These are phyloP conservation scores for Geophilus truncorum DNA, from an alignment of 2,888 invertebrate genomes.

Conservation along the genomic window DNA sequence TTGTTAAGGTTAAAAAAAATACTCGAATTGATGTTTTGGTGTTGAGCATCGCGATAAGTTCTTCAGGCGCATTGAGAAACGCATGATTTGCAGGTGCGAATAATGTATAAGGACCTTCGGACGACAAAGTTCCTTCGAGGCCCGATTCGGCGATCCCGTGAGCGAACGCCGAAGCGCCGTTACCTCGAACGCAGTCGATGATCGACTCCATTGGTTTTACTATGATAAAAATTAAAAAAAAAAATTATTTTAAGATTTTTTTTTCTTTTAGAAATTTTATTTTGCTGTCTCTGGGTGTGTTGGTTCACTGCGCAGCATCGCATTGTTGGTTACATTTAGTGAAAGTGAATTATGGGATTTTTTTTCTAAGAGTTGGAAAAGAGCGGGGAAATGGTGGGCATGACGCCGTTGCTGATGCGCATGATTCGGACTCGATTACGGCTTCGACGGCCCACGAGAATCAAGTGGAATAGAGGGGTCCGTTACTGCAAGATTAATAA, in stretches of 20 bases:
- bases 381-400: too few species aligned
- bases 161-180: constrained; percentile 15
- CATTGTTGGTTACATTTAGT: too few species aligned
- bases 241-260: background rate
- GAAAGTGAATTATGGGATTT: too few species aligned
- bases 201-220: constrained; percentile 28
- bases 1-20: background rate
- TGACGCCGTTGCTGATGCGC: too few species aligned
- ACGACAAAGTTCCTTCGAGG: background rate
- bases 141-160: constrained; percentile 29
- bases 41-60: constrained; percentile 20
- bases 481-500: too few species aligned
- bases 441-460: too few species aligned
- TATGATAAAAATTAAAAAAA: background rate
- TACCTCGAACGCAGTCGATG: background rate
- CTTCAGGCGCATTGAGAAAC: constrained; percentile 36
- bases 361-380: too few species aligned
- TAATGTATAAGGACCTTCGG: constrained; percentile 38
- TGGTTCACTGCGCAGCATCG: background rate
- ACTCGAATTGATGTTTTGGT: constrained; percentile 22
- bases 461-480: too few species aligned
- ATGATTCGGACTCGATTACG: too few species aligned
- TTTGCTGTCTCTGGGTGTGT: too few species aligned
- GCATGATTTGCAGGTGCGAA: constrained; percentile 39
- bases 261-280: too few species aligned